Evolutionary conservation across 2,797 vertebrate species (phyloP).

Genomic region (Eulemur coronatus): DNA sequence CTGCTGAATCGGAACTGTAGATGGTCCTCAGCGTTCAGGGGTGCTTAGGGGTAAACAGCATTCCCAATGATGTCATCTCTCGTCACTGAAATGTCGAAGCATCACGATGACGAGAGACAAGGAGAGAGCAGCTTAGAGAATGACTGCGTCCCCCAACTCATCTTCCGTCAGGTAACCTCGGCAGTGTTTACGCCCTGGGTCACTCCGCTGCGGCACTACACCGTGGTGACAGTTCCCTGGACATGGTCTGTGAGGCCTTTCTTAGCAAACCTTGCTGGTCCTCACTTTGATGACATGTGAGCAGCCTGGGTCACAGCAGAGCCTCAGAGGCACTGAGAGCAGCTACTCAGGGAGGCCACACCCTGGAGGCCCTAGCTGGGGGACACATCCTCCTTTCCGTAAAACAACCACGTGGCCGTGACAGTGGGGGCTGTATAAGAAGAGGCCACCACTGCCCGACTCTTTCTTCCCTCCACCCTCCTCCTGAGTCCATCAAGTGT

Average conservation of each 20-base stretch:
- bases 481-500: background rate
- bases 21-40: accelerated
- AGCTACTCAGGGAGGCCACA: background rate
- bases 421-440: background rate
- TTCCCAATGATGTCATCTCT: background rate
- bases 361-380: too few relatives aligned
- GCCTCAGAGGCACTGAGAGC: background rate
- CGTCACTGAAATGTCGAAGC: background rate
- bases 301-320: background rate
- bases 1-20: accelerated
- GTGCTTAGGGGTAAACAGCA: background rate
- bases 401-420: background rate
- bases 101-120: accelerated
- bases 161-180: background rate
- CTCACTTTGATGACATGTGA: background rate
- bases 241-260: background rate
- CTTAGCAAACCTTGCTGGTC: accelerated
- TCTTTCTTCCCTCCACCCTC: too few relatives aligned
- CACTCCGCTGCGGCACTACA: accelerated
- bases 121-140: background rate
- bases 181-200: accelerated
- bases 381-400: background rate
- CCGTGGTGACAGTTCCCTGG: accelerated
- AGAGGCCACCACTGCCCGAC: accelerated
- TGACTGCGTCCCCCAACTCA: accelerated